Percentiles rank a stretch among this genome's conserved stretches.
These are phyloP conservation scores for Parazoanthus darwini DNA, from an alignment of 92 coral and sea anemone species.

Conservation along the genomic window DNA sequence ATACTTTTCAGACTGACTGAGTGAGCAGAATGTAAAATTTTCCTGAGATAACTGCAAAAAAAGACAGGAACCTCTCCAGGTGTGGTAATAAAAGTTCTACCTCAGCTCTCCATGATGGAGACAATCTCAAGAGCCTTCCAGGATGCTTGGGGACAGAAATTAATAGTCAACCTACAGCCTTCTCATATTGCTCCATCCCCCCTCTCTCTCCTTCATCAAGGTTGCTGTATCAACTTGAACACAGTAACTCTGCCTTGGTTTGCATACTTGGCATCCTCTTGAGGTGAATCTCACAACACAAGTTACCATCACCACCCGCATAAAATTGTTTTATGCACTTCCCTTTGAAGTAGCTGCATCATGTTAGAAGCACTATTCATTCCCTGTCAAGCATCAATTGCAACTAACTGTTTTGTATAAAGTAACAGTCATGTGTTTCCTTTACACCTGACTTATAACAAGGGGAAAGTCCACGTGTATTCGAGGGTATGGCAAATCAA, in stretches of 20 bases:
- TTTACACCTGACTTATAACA: constrained; percentile 74
- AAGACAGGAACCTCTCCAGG: neutral
- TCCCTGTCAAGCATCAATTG: neutral
- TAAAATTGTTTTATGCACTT: neutral
- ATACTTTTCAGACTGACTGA: neutral
- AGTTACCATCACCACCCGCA: neutral
- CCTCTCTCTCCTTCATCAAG: neutral
- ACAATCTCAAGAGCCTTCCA: neutral
- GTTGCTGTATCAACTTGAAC: neutral
- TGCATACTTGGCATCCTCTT: neutral
- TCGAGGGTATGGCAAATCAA: constrained; percentile 78
- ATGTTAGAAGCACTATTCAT: neutral
- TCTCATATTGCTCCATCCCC: neutral
- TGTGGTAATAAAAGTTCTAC: neutral
- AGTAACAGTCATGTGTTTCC: constrained; percentile 23
- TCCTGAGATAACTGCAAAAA: neutral
- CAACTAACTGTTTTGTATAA: neutral
- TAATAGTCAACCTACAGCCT: neutral
- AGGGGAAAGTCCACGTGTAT: constrained; percentile 88
- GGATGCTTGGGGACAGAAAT: neutral
- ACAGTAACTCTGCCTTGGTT: neutral
- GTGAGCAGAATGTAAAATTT: neutral
- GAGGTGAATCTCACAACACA: neutral
- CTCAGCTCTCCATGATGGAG: no score
- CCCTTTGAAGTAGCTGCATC: neutral